phyloP scores from a whole-genome alignment of 2,888 invertebrate species.

The Tachina fera region DNA sequence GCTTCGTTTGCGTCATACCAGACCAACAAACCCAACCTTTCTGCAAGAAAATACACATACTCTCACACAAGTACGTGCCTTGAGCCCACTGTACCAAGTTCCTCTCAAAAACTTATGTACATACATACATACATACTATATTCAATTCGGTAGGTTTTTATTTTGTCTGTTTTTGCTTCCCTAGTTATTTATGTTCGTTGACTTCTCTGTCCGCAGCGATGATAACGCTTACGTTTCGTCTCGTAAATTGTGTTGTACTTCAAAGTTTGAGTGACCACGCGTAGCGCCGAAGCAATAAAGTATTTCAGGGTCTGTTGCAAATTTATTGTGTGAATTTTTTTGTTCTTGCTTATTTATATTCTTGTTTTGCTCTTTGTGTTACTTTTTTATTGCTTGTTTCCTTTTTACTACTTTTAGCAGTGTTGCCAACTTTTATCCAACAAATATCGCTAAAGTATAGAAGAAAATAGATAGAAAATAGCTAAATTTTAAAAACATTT shows the following conservation, averaged over 20 bases:
- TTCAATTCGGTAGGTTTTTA: conserved; percentile 35
- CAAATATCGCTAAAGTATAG: too few species aligned
- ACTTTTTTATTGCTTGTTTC: background rate
- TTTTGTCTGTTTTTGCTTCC: conserved; percentile 29
- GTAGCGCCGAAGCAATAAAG: conserved; percentile 76
- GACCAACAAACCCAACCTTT: conserved; percentile 17
- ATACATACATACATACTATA: background rate
- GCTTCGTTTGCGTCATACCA: conserved; percentile 35
- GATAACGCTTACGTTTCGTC: conserved; percentile 60
- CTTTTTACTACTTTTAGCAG: conserved; percentile 11
- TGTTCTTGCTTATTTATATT: conserved; percentile 40
- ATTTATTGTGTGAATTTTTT: conserved; percentile 75
- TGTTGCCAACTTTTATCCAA: too few species aligned
- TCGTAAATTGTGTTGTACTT: conserved; percentile 67
- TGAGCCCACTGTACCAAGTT: conserved; percentile 63
- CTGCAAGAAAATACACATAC: conserved; percentile 21
- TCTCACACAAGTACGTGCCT: background rate
- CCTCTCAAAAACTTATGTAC: too few species aligned
- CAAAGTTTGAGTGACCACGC: conserved; percentile 74
- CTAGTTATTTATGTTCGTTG: conserved; percentile 70
- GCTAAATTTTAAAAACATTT: too few species aligned
- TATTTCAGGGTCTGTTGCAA: conserved; percentile 73
- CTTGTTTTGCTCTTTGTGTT: conserved; percentile 8
- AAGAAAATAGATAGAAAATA: too few species aligned
- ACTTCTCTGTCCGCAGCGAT: conserved; percentile 41